Evolutionary conservation across 2,113 vertebrate species (phyloP), one percentile per base, ranked within the genome.

Genomic region (Dromas ardeola): DNA sequence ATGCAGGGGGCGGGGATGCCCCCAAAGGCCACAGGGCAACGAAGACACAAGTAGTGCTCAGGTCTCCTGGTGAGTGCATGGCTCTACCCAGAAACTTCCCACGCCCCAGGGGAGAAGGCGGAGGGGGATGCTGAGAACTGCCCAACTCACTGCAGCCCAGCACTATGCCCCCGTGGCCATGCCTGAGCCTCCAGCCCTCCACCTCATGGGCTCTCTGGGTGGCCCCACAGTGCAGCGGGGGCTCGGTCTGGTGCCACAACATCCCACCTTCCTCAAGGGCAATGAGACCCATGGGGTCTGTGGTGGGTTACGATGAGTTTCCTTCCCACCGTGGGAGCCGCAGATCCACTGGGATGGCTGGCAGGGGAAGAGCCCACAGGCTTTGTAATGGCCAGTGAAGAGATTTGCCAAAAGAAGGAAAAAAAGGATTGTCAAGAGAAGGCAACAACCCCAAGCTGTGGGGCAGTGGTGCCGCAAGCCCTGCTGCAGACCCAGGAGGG

Each of bases 401-500:
- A 47, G 15, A n/a, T 76, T 66, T 81, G 69, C 42, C 65, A 78
- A 70, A 82, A 65, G 58, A 92, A 59, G 11, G 23, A 11, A 34
- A 29, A 47, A 62, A 86, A 71, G 17, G 8, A 13, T 42, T 79
- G 23, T 45, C 19, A 66, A 72, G 47, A 81, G 65, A 55, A 65
- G 36, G 56, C 52, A 85, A 17, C 25, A 38, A 61, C 78, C 66
- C 16, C 0, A 5, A 58, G 45, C 21, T 2, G 0, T 73, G n/a
- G 79, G 78, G 13, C 5, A 0, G 16, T 2, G 0, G 23, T 66
- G 52, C 59, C 0, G 0, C 53, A 25, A 84, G 22, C n/a, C 61
- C 53, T 4, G 1, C 40, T 58, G 22, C 0, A 0, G 71, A 47
- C 15, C 22, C 12, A 4, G 0, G 1, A 55, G 22, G 70, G 36